phyloP scores from a whole-genome alignment of 1,140 invertebrate species.

The Monomorium pharaonis region DNA sequence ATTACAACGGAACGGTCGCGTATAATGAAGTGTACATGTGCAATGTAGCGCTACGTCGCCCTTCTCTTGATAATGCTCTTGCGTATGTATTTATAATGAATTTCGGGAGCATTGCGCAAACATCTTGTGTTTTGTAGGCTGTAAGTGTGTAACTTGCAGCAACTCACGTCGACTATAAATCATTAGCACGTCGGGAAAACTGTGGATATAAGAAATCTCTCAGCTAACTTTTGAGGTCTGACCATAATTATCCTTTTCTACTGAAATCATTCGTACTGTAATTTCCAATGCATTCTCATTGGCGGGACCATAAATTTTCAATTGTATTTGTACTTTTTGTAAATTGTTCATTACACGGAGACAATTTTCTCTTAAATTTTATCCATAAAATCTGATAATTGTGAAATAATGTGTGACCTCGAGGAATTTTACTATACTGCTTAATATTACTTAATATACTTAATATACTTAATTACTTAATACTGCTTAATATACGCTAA shows the following conservation, averaged over 20 bases:
- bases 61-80: conserved; percentile 32
- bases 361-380: no score
- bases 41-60: conserved; percentile 23
- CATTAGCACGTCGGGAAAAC: conserved; percentile 2
- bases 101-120: not conserved
- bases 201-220: conserved; percentile 14
- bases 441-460: no score
- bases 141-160: not conserved
- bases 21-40: conserved; percentile 48
- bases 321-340: not conserved
- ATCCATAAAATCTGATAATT: no score
- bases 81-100: conserved; percentile 51
- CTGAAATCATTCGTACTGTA: not conserved
- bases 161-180: conserved; percentile 31
- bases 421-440: no score
- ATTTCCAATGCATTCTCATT: not conserved
- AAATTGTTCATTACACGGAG: not conserved
- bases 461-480: no score
- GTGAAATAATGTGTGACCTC: no score
- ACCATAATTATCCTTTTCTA: conserved; percentile 13
- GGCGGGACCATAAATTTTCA: not conserved
- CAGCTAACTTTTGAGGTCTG: not conserved
- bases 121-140: conserved; percentile 31
- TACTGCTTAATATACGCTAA: no score
- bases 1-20: conserved; percentile 35